phyloP scores from a whole-genome alignment of 1,140 invertebrate species.

The Eriosoma lanigerum region DNA sequence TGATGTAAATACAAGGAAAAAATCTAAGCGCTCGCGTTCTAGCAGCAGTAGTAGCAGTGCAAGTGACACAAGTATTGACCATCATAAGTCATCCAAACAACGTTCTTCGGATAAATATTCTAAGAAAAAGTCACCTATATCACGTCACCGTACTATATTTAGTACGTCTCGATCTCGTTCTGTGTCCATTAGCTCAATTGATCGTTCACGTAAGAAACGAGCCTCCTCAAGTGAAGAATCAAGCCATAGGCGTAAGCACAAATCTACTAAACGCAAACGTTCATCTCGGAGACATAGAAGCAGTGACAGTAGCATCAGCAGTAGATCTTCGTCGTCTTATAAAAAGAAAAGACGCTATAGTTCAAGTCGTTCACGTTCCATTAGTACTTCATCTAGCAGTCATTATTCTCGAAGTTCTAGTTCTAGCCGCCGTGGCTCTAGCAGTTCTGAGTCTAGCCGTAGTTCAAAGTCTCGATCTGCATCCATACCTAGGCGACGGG shows the following conservation, averaged over 20 bases:
- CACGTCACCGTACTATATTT: not conserved
- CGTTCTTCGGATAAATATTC: constrained; percentile 20
- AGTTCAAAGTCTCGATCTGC: constrained; percentile 58
- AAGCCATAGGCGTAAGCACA: constrained; percentile 34
- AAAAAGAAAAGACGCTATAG: constrained; percentile 32
- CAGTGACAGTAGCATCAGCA: constrained; percentile 26
- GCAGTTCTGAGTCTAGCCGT: constrained; percentile 44
- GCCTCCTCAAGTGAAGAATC: constrained; percentile 34
- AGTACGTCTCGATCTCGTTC: constrained; percentile 37
- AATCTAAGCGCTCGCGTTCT: constrained; percentile 8
- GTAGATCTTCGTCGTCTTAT: constrained; percentile 19
- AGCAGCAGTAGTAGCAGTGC: constrained; percentile 36
- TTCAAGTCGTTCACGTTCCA: constrained; percentile 34
- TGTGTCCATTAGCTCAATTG: constrained; percentile 10
- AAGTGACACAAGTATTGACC: constrained; percentile 36
- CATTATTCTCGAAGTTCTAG: constrained; percentile 30
- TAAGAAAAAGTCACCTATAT: constrained; percentile 20
- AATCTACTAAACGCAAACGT: constrained; percentile 35
- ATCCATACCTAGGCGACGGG: constrained; percentile 63
- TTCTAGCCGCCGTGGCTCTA: constrained; percentile 11
- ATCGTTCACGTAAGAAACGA: constrained; percentile 35
- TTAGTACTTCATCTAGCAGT: constrained; percentile 41
- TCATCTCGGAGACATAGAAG: constrained; percentile 28
- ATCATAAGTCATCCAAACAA: constrained; percentile 25
- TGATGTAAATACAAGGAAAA: constrained; percentile 26